Evolutionary conservation across 2,113 vertebrate genomes (phyloP), one percentile per base, ranked within the genome.

Genomic region (Hypocryptadius cinnamomeus): DNA sequence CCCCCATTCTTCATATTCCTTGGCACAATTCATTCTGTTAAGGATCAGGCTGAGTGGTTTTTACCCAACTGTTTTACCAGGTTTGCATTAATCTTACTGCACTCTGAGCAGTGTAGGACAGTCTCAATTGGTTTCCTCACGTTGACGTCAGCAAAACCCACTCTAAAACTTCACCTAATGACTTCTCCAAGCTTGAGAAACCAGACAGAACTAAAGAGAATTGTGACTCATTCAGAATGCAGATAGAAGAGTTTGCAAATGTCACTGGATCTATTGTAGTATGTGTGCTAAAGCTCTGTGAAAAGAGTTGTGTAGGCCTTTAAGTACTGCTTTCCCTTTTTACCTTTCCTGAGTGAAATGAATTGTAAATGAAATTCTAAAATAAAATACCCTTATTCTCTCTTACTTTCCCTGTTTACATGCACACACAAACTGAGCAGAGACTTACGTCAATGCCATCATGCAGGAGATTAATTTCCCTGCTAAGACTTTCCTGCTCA

Each of bases 121-220:
- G 13, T 19, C 69, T 93, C 33, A 61, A 9, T 93, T 84, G 92
- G 94, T 90, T 94, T 85, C 86, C 82, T 82, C 31, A 4, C 64
- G 76, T 39, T 95, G 90, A 93, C 53, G 6, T 95, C 94, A 93
- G 90, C 77, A 97, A 97, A 96, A 96, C 23, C 24, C 27, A 59
- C 86, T 91, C 93, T 88, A 79, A 94, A 94, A 77, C 65, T 87
- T 97, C 95, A 96, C 92, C 93, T 96, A 91, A 80, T 95, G 91
- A 95, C 87, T 97, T 96, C 73, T 96, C 51, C 48, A 70, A 91
- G 72, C 76, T 93, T 96, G 90, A 63, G 93, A 89, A 97, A 71
- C 59, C 64, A 95, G 77, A 81, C 42, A 94, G 57, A 69, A 79
- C 42, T 37, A 90, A 77, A 93, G 72, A 94, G 92, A 92, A 78